Evolutionary conservation across 2,113 vertebrate species (phyloP).

Genomic region (Halcyon senegalensis): DNA sequence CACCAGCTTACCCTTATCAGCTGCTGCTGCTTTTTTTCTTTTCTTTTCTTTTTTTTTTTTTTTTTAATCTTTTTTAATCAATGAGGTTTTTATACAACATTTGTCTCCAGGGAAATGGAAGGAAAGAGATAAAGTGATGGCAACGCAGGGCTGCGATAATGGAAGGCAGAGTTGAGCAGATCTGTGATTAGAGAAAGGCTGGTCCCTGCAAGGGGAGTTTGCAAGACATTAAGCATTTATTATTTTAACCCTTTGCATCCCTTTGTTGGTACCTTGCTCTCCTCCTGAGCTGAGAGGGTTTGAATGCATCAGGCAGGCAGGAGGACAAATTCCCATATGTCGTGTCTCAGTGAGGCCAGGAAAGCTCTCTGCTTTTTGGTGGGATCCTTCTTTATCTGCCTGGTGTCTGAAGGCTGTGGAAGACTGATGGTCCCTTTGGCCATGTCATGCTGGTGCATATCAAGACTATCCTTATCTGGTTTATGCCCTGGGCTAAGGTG

Average conservation of each 20-base stretch:
- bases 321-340: background rate
- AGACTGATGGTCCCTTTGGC: background rate
- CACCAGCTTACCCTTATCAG: background rate
- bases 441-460: background rate
- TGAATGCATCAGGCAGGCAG: background rate
- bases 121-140: conserved; percentile 38
- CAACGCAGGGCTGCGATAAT: background rate
- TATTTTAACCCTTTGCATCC: background rate
- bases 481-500: background rate
- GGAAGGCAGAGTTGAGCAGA: background rate
- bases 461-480: background rate
- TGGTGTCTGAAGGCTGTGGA: background rate
- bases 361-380: background rate
- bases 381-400: background rate
- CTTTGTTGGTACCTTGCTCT: background rate
- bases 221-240: background rate
- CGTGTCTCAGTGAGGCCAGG: background rate
- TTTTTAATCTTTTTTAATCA: background rate
- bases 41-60: background rate
- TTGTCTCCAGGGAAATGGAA: conserved; percentile 22
- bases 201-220: background rate
- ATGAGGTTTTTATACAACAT: background rate
- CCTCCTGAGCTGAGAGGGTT: background rate
- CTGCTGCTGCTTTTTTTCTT: background rate
- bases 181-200: conserved; percentile 28